Base-by-base conservation (phyloP, 2,888 invertebrate genomes). In the Oscheius sp. region DNA sequence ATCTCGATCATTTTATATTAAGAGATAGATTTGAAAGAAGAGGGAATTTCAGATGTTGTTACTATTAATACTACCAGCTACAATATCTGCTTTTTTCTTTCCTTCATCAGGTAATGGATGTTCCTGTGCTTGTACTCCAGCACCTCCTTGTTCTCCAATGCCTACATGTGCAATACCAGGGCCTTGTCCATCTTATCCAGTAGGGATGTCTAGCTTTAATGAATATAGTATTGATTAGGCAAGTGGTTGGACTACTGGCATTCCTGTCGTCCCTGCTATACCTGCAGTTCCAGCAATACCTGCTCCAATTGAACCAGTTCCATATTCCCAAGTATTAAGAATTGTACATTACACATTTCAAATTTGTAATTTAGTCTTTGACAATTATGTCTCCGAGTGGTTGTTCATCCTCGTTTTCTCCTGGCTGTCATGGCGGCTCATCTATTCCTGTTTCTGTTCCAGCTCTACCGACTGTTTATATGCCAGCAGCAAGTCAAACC, bases 101-200 rank as follows among this genome's bases (percentile, higher is more conserved):
- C 69, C 71, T 8, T 33, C 34, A 20, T 34, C 66, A 6, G 69
- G 70, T 4, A 27, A 37, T 31, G 72, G 73, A 3, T 68, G 71
- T 20, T 70, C 70, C 0, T 74, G 73, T 48, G 69, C 69, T 33
- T 74, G 74, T 63, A 58, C 61, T 45, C 61, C 61, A 17, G 29
- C 69, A 12, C 70, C 74, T 6, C 64, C 70, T 5, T 75, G 74
- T 55, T 70, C 74, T 25, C 74, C 72, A n/a, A 48, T 58, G 17
- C 68, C 74, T 12, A 57, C 72, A 1, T 75, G 74, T 70, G 74
- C 74, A 48, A 67, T 71, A 42, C 74, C 71, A 10, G 71, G 69
- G 46, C 74, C 74, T 4, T 74, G 74, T 37, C 63, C 69, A 25
- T 39, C 33, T 10, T 37, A 50, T 23, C n/a, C 52, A 23, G 65